Evolutionary conservation across 2,113 vertebrate species (phyloP), one percentile per base, ranked within the genome.

Genomic region (Rhabdomys dilectus): DNA sequence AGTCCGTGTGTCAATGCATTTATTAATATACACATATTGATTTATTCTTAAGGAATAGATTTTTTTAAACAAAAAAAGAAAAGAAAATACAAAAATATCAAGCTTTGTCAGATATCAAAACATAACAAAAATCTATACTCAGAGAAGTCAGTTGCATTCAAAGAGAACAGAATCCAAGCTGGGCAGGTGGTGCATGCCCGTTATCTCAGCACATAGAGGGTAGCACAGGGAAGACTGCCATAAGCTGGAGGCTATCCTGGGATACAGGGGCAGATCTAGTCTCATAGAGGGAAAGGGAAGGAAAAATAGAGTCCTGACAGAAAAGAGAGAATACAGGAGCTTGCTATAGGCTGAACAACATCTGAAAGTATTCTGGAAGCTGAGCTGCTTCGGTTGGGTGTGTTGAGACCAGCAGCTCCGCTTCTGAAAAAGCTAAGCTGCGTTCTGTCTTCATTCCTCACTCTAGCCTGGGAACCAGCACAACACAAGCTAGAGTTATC

Each of bases 381-480:
- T 94, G 88, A 53, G 58, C 81, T 93, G 94, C 66, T 51, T 88
- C 80, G 85, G n/a, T 8, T 48, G 85, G 56, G 70, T 29, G 70
- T 86, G 51, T 15, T 80, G 51, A 96, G 66, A 85, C 53, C 84
- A 90, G 45, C 58, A 75, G 78, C 70, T 34, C 45, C 45, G 70
- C 90, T 94, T 97, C 96, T 93, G 93, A 88, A 86, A 91, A 86
- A 94, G 45, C 62, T 53, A 81, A 87, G 60, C 75, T 94, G 84
- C 72, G 68, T 94, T 93, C 85, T 82, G 17, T 95, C 96, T 93
- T 94, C 53, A 56, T 88, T 95, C 92, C 86, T 94, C 80, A 92
- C 68, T 89, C 93, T 19, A 17, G 48, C 48, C 76, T 78, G 29
- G 48, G 0, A 34, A 53, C 16, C 48, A 51, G 3, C 53, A 13